Base-by-base conservation (phyloP, 2,888 invertebrate genomes). In the Flexamia atlantica region DNA sequence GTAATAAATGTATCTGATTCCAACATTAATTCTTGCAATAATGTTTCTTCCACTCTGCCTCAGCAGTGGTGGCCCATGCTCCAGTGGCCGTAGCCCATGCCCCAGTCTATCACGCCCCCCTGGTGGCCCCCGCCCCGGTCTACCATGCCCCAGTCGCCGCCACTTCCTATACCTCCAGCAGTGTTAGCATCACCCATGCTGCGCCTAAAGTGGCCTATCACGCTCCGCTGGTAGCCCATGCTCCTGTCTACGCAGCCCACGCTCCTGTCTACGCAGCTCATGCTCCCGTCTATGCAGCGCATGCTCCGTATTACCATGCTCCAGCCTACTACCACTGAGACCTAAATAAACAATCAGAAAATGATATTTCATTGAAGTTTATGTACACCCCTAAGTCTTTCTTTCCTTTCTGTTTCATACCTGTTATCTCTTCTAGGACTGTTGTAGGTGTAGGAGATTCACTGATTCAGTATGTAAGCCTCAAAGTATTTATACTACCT, bases 71-170 rank as follows among this genome's bases (percentile, higher is more conserved):
- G 60, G 46, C 46, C 46, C 46, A 10, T 23, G 57, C 25, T 20
- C 25, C 57, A 57, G 68, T 28, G 3, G 68, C 25, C n/a, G 68
- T 68, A 28, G 68, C 68, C 68, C 68, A 28, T 32, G 68, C 68
- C 36, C 68, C 68, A 1, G 68, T 68, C 25, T 68, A 68, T 32
- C 68, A 68, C 30, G 68, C 68, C 20, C 68, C 68, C 17, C 30
- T 68, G n/a, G 68, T 68, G 1, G 68, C 68, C 68, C 30, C 30
- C 1, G 68, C 68, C 4, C 68, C 68, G 4, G 68, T 68, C 3
- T 30, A 30, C 25, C 68, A 68, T 17, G 68, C 68, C 14, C 68
- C 68, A 28, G 68, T 57, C 3, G 57, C 57, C 57, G 57, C 68
- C 28, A 5, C 68, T n/a, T n/a, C 68, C 68, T 68, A 30, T 32